Conservation (phyloP, 2,888 invertebrate species). For the Orthosia cruda region DNA sequence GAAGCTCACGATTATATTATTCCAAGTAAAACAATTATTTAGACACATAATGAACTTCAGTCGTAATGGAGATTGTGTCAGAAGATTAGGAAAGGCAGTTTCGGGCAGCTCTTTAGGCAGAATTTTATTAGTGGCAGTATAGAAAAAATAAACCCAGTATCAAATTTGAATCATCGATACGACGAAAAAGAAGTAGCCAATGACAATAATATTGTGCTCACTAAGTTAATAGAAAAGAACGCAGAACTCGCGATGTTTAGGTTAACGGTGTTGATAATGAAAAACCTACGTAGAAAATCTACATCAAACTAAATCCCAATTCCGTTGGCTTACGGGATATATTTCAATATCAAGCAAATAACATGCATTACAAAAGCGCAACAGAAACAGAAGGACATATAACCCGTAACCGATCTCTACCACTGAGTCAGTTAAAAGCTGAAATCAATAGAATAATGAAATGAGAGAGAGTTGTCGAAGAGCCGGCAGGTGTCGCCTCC, state of each 20-base stretch:
- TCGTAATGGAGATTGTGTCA: background rate
- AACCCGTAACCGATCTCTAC: constrained; percentile 15
- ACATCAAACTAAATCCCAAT: background rate
- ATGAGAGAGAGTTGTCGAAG: constrained; percentile 69
- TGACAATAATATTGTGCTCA: background rate
- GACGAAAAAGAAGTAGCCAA: no score
- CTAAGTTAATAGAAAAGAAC: background rate
- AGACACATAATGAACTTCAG: background rate
- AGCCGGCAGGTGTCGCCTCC: constrained; percentile 81
- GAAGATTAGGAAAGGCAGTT: background rate
- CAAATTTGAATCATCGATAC: background rate
- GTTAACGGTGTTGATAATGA: background rate
- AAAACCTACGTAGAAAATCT: background rate
- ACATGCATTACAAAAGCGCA: constrained; percentile 8
- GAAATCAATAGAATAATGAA: constrained; percentile 60
- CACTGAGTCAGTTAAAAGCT: constrained; percentile 56
- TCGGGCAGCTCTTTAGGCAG: background rate
- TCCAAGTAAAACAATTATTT: background rate
- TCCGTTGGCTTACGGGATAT: background rate
- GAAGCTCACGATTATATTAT: constrained; percentile 54
- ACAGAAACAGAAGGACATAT: background rate
- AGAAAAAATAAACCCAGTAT: background rate
- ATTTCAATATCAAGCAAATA: constrained; percentile 10
- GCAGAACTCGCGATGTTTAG: background rate
- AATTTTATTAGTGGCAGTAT: background rate